Percentiles rank a stretch among this genome's conserved stretches.
phyloP scores from a whole-genome alignment of 2,888 invertebrate species.

The Acanthosepion lycidas region DNA sequence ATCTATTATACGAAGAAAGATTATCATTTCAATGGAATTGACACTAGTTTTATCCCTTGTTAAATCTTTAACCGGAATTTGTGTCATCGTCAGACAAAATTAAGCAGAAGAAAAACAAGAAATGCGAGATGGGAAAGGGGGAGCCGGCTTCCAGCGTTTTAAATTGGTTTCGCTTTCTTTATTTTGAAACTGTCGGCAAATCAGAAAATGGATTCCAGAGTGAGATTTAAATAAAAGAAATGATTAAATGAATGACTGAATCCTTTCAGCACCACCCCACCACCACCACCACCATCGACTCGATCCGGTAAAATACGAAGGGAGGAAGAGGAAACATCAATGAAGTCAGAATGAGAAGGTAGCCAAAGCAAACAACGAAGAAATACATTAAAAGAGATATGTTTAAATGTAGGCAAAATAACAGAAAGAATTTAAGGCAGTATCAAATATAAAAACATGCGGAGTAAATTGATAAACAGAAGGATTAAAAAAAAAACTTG shows the following conservation, averaged over 20 bases:
- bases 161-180: neutral
- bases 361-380: neutral
- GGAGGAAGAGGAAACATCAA: neutral
- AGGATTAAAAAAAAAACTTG: too few relatives aligned
- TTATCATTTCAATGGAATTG: slow-evolving; percentile 14
- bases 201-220: neutral
- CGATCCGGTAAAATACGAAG: neutral
- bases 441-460: too few relatives aligned
- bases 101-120: neutral
- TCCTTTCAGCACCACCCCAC: too few relatives aligned
- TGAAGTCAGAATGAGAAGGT: too few relatives aligned
- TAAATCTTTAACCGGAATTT: neutral
- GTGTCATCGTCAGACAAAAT: neutral
- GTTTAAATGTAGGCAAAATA: too few relatives aligned
- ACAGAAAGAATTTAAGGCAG: too few relatives aligned
- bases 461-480: too few relatives aligned
- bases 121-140: too few relatives aligned
- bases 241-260: neutral
- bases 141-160: neutral
- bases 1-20: neutral
- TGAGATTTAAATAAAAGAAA: neutral
- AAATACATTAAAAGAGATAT: neutral
- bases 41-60: neutral
- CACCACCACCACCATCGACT: neutral
- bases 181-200: too few relatives aligned